These are phyloP conservation scores for Oryctes rhinoceros DNA, from an alignment of 1,140 invertebrate genomes.

Conservation along the genomic window DNA sequence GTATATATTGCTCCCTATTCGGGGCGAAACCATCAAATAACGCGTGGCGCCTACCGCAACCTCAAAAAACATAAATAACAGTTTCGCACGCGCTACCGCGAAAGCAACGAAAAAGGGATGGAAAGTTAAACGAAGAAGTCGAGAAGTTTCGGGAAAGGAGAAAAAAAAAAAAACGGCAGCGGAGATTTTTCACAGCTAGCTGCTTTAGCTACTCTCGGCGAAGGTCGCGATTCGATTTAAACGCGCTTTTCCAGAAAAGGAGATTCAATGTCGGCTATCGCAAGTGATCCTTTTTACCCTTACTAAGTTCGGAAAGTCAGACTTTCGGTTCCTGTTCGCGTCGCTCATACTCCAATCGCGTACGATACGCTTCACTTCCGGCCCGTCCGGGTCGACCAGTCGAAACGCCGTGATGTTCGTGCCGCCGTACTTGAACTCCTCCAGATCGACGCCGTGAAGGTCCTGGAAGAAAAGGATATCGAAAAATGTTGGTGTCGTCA, in stretches of 20 bases:
- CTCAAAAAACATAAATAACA: constrained; percentile 9
- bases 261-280: neutral
- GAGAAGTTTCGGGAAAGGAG: neutral
- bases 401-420: constrained; percentile 92
- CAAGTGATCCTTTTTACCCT: constrained; percentile 17
- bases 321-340: constrained; percentile 52
- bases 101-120: neutral
- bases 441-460: constrained; percentile 87
- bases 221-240: constrained; percentile 5
- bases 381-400: constrained; percentile 79
- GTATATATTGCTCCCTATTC: no score
- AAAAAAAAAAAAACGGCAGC: neutral
- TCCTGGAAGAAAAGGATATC: constrained; percentile 68
- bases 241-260: neutral
- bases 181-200: neutral
- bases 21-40: no score
- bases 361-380: constrained; percentile 78
- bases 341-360: constrained; percentile 73
- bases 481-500: no score
- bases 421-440: constrained; percentile 92
- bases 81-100: neutral
- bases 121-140: neutral
- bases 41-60: no score
- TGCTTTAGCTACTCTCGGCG: neutral
- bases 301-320: constrained; percentile 44